phyloP scores from a whole-genome alignment of 2,113 vertebrate genomes.

The Calyptomena viridis region DNA sequence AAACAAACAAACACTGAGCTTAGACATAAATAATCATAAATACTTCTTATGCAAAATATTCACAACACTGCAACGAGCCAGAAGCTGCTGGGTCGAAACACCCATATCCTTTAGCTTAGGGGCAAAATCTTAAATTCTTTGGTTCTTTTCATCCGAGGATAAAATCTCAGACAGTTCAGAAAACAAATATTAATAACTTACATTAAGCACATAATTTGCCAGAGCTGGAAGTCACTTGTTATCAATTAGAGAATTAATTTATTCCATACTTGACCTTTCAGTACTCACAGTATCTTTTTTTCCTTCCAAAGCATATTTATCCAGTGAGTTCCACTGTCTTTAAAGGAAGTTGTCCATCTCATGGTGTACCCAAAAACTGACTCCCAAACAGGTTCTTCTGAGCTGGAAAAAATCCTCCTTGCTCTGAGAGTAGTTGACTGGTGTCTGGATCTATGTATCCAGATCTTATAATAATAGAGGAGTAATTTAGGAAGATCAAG shows the following conservation, averaged over 20 bases:
- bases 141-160: not conserved
- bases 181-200: not conserved
- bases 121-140: not conserved
- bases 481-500: not conserved
- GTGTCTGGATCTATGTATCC: not conserved
- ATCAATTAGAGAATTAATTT: conserved; percentile 24
- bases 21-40: not conserved
- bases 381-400: not conserved
- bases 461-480: not conserved
- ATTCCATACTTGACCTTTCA: conserved; percentile 8
- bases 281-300: not conserved
- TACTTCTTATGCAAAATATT: not conserved
- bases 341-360: not conserved
- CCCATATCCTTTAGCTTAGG: not conserved
- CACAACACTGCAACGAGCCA: not conserved
- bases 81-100: not conserved
- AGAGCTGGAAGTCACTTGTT: conserved; percentile 1
- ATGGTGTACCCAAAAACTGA: not conserved
- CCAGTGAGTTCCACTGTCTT: not conserved
- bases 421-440: not conserved
- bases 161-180: conserved; percentile 15
- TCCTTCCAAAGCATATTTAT: not conserved
- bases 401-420: not conserved
- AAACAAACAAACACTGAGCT: conserved; percentile 11
- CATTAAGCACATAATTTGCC: conserved; percentile 19